phyloP scores from a whole-genome alignment of 2,888 invertebrate genomes.

The Rhabditophanes sp. region DNA sequence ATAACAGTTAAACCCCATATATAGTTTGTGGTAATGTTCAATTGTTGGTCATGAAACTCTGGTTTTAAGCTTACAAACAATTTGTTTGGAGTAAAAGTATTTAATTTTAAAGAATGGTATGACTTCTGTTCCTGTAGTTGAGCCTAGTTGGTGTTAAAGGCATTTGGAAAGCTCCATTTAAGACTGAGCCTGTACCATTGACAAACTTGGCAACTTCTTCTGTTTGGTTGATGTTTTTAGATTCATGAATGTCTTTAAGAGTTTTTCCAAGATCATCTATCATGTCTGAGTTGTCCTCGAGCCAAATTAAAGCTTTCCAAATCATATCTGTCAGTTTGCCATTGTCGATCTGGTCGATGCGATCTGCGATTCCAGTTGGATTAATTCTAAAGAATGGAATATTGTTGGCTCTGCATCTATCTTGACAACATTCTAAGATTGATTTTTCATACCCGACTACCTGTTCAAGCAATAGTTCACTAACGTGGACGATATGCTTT shows the following conservation, averaged over 20 bases:
- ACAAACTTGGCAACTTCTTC: too few species aligned
- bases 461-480: slow-evolving; percentile 30
- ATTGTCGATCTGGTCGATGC: slow-evolving; percentile 37
- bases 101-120: too few species aligned
- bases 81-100: too few species aligned
- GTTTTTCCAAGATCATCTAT: slow-evolving; percentile 13
- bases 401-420: slow-evolving; percentile 27
- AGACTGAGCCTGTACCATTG: too few species aligned
- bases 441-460: slow-evolving; percentile 36
- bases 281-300: slow-evolving; percentile 12
- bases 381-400: slow-evolving; percentile 34
- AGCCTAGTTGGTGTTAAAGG: too few species aligned
- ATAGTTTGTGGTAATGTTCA: too few species aligned
- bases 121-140: too few species aligned
- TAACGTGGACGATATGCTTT: slow-evolving; percentile 23
- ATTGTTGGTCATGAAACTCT: too few species aligned
- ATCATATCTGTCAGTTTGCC: slow-evolving; percentile 37
- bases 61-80: too few species aligned
- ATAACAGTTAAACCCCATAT: neutral
- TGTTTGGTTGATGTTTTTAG: too few species aligned
- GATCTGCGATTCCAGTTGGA: slow-evolving; percentile 26
- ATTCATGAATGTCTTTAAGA: too few species aligned
- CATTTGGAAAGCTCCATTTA: too few species aligned
- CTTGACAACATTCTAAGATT: slow-evolving; percentile 28
- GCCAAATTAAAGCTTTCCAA: slow-evolving; percentile 27